Evolutionary conservation across 1,140 invertebrate species (phyloP).

Genomic region (Bombus pascuorum): DNA sequence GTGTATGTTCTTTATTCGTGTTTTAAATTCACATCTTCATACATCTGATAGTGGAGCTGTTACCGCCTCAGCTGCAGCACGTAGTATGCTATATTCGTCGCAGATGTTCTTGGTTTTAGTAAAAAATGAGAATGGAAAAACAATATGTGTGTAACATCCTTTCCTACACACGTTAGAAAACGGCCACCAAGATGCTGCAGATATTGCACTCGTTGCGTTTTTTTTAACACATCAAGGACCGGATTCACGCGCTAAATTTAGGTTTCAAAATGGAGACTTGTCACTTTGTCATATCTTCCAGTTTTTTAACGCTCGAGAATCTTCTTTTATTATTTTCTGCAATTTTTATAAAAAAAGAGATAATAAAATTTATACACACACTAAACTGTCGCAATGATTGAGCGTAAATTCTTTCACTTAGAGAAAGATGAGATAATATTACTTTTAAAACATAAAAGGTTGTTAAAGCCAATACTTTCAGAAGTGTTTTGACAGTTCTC

Average conservation of each 20-base stretch:
- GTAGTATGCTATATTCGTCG: constrained; percentile 53
- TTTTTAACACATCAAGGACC: neutral
- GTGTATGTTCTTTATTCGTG: constrained; percentile 78
- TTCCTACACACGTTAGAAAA: constrained; percentile 40
- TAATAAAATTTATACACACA: neutral
- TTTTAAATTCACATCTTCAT: constrained; percentile 73
- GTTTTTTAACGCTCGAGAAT: no score
- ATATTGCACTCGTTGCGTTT: neutral
- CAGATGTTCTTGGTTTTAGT: constrained; percentile 49
- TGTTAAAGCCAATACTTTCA: neutral
- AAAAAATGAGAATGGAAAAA: constrained; percentile 61
- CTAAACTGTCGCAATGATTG: neutral
- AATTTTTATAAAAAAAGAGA: neutral
- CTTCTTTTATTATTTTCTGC: neutral
- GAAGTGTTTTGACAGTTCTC: neutral
- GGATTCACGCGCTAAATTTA: neutral
- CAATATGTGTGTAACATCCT: constrained; percentile 39
- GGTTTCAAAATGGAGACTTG: neutral
- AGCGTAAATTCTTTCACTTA: neutral
- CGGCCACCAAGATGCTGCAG: constrained; percentile 11
- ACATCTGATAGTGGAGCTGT: constrained; percentile 69
- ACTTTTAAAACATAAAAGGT: neutral
- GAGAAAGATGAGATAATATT: neutral
- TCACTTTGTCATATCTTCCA: no score
- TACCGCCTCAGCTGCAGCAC: constrained; percentile 38